phyloP scores from a whole-genome alignment of 2,888 invertebrate genomes.

The Adela reaumurella region DNA sequence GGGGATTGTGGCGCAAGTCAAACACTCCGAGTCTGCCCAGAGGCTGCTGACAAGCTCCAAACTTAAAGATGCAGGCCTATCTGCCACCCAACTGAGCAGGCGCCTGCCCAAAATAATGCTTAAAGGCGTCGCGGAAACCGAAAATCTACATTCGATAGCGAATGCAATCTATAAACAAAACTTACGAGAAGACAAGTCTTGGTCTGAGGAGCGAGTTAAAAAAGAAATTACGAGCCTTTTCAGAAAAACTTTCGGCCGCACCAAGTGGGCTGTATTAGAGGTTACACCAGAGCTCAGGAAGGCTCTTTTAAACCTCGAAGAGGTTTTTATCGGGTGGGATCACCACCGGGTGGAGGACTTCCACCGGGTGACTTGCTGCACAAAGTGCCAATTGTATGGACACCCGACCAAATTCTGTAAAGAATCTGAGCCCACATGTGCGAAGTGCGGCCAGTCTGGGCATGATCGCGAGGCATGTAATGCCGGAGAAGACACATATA shows the following conservation, averaged over 20 bases:
- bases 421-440: constrained; percentile 7
- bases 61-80: background rate
- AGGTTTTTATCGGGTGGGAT: constrained; percentile 13
- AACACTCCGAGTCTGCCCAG: background rate
- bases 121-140: background rate
- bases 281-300: constrained; percentile 5
- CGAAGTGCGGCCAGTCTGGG: constrained; percentile 13
- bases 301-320: background rate
- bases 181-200: background rate
- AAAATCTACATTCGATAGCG: background rate
- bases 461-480: constrained; percentile 10
- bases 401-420: constrained; percentile 18
- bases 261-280: constrained; percentile 7
- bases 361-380: constrained; percentile 12
- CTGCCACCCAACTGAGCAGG: background rate
- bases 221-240: background rate
- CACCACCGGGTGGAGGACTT: constrained; percentile 6
- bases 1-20: background rate
- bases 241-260: no score
- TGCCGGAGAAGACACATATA: rapidly evolving
- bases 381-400: constrained; percentile 19
- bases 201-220: background rate
- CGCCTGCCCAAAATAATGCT: background rate
- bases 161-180: background rate
- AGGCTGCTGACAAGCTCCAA: background rate